Base-by-base conservation (phyloP, 2,113 vertebrate genomes). In the Condylura cristata region DNA sequence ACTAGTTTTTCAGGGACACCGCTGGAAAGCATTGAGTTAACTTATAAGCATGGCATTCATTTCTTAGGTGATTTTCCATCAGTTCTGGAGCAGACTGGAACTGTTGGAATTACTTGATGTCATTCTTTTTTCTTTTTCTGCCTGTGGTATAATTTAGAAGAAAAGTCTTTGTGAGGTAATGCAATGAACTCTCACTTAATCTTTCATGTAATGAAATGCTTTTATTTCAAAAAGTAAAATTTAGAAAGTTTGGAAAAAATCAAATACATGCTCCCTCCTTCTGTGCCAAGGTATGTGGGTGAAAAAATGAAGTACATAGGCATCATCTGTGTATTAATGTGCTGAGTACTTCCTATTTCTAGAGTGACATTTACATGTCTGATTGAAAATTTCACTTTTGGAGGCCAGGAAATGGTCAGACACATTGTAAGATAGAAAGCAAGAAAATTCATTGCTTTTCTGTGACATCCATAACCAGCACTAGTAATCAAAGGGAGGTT, bases 211-310 rank as follows among this genome's bases (percentile, higher is more conserved):
- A 39, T 41, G 14, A 76, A 63, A 32, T 71, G 14, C 26, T 32
- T 81, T 89, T 53, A n/a, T 34, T 80, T 32, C 86, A 91, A 93
- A 86, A 39, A 91, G 32, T 86, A 65, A 86, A 71, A 48, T 34
- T 39, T 7, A 94, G 20, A 39, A 82, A 79, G 24, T 75, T 65
- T 70, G 12, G 32, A 32, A 1, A 70, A 41, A 84, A 88, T 32
- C 20, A 41, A 84, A 86, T 37, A 18, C 37, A 22, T 0, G 4
- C 13, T 89, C 32, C 28, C 22, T 80, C 60, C 2, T 66, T n/a
- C 86, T 44, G 4, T 46, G 37, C 26, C 2, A 28, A 58, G 71
- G 12, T 60, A 32, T 6, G 4, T 86, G 34, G 26, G 16, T 92
- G 34, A 78, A 63, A 63, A 93, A 65, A 17, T n/a, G 34, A 66